Evolutionary conservation across 2,797 vertebrate species (phyloP).

Genomic region (Pyrrhura leucotis): DNA sequence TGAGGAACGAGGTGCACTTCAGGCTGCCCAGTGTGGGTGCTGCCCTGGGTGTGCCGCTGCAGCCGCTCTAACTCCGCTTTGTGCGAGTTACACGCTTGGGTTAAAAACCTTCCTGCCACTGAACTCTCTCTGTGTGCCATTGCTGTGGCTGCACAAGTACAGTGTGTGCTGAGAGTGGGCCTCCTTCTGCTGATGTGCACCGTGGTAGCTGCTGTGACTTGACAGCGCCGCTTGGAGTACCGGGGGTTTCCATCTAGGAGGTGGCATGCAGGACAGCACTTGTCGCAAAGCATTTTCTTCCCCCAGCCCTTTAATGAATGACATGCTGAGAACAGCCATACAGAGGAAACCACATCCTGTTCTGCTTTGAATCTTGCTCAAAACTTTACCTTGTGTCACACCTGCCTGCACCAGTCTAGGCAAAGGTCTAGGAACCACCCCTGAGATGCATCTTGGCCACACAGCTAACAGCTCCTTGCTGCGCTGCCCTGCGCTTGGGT

Average conservation of each 20-base stretch:
- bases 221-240: no score
- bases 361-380: neutral
- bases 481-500: accelerated
- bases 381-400: neutral
- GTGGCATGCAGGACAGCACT: accelerated
- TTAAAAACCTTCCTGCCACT: neutral
- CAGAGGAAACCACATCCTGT: neutral
- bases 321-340: neutral
- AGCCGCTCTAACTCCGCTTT: neutral
- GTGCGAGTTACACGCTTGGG: neutral
- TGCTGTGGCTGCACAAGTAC: neutral
- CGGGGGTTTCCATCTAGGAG: neutral
- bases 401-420: neutral
- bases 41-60: neutral
- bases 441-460: accelerated
- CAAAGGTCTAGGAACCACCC: neutral
- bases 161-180: accelerated
- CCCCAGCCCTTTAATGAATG: neutral
- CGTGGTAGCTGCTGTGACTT: neutral
- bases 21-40: accelerated
- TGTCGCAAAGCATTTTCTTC: neutral
- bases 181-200: neutral
- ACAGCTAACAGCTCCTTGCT: accelerated
- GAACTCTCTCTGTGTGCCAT: accelerated
- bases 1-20: neutral